These are phyloP conservation scores for Hydrochoerus hydrochaeris DNA, from an alignment of 2,113 vertebrate genomes.

Conservation along the genomic window DNA sequence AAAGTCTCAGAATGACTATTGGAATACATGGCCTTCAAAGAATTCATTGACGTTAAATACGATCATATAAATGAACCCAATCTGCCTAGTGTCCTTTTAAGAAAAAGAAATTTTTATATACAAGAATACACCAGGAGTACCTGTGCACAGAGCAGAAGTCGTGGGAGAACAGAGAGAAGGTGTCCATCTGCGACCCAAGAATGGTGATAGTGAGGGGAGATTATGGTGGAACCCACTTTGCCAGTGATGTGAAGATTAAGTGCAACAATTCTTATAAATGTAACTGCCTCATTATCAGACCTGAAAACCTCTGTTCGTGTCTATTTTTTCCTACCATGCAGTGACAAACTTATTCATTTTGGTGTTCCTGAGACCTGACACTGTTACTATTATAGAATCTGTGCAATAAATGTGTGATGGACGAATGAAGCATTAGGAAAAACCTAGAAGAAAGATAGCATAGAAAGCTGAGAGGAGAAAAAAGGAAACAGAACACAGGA, in stretches of 20 bases:
- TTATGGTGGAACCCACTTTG: neutral
- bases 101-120: neutral
- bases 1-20: neutral
- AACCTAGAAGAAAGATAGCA: neutral
- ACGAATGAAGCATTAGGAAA: neutral
- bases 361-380: neutral
- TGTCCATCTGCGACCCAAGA: neutral
- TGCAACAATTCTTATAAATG: neutral
- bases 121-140: neutral
- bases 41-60: neutral
- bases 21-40: neutral
- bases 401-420: neutral
- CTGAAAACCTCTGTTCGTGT: neutral
- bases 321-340: neutral
- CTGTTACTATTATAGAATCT: neutral
- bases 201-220: no score
- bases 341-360: neutral
- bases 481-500: neutral
- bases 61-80: neutral
- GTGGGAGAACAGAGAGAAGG: neutral
- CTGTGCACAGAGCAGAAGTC: neutral
- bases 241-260: neutral
- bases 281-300: neutral
- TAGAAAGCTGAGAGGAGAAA: neutral
- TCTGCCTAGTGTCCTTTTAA: neutral